Percentiles rank a stretch among this genome's conserved stretches.
phyloP scores from a whole-genome alignment of 2,797 vertebrate genomes.

The Vireo griseus region DNA sequence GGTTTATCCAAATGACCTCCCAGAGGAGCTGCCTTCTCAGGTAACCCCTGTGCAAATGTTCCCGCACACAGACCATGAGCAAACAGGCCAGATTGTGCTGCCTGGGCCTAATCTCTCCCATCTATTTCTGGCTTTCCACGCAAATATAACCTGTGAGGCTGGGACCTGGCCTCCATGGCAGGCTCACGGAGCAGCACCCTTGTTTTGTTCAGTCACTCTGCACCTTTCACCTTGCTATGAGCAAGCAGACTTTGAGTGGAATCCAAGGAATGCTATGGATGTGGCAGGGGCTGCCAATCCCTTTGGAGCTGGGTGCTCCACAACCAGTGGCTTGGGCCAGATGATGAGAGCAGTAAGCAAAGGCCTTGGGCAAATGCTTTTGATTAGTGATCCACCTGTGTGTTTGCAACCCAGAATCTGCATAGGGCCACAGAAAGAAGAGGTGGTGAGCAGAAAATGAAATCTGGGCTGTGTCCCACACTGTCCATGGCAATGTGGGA shows the following conservation, averaged over 20 bases:
- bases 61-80: neutral
- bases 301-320: neutral
- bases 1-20: neutral
- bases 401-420: neutral
- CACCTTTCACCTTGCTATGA: too few relatives aligned
- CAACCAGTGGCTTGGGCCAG: neutral
- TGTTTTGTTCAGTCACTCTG: too few relatives aligned
- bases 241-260: too few relatives aligned
- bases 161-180: neutral
- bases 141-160: neutral
- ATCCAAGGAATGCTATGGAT: neutral
- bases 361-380: neutral
- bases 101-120: neutral
- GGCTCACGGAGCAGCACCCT: too few relatives aligned
- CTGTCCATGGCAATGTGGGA: neutral
- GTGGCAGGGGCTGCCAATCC: neutral
- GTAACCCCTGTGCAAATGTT: conserved; percentile 2
- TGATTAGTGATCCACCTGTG: neutral
- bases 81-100: neutral
- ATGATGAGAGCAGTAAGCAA: neutral
- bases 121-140: conserved; percentile 12
- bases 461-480: neutral
- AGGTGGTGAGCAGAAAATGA: neutral
- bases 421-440: neutral
- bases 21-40: neutral